Percentiles rank a stretch among this genome's conserved stretches.
These are phyloP conservation scores for Psylliodes chrysocephalus DNA, from an alignment of 2,888 invertebrate genomes.

Conservation along the genomic window DNA sequence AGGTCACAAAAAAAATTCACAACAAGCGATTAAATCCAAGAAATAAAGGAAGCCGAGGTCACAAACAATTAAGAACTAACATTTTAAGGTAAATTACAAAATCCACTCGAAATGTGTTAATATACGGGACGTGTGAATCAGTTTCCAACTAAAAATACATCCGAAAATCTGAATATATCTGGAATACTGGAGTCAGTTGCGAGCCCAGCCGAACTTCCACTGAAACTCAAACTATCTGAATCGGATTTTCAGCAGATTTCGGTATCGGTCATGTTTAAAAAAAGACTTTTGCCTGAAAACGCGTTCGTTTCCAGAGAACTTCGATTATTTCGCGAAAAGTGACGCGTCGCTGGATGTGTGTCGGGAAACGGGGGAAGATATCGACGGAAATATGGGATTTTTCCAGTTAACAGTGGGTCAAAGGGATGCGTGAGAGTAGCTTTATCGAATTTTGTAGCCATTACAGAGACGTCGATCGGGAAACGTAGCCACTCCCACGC, in stretches of 20 bases:
- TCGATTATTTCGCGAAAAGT: constrained; percentile 34
- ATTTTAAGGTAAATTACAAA: constrained; percentile 38
- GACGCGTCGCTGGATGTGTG: constrained; percentile 14
- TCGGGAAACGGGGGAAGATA: constrained; percentile 22
- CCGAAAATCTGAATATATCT: constrained; percentile 36
- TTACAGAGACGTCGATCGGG: background rate
- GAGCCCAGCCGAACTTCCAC: constrained; percentile 33
- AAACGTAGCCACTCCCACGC: constrained; percentile 13
- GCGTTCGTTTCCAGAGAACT: constrained; percentile 14
- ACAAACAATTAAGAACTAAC: constrained; percentile 41
- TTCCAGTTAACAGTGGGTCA: constrained; percentile 53
- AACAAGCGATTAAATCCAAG: constrained; percentile 26
- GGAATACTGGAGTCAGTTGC: constrained; percentile 39
- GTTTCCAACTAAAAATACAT: constrained; percentile 42
- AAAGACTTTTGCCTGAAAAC: constrained; percentile 36
- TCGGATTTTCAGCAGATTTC: constrained; percentile 35
- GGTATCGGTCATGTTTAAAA: constrained; percentile 39
- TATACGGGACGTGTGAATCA: constrained; percentile 38
- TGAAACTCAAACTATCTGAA: constrained; percentile 39
- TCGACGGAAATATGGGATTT: constrained; percentile 49
- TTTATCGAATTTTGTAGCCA: constrained; percentile 12
- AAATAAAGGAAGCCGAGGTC: constrained; percentile 36
- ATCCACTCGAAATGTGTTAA: constrained; percentile 37
- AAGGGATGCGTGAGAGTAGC: constrained; percentile 39
- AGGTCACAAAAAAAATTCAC: constrained; percentile 11